Evolutionary conservation across 2,888 invertebrate genomes (phyloP).

Genomic region (Cheilosia vernalis): DNA sequence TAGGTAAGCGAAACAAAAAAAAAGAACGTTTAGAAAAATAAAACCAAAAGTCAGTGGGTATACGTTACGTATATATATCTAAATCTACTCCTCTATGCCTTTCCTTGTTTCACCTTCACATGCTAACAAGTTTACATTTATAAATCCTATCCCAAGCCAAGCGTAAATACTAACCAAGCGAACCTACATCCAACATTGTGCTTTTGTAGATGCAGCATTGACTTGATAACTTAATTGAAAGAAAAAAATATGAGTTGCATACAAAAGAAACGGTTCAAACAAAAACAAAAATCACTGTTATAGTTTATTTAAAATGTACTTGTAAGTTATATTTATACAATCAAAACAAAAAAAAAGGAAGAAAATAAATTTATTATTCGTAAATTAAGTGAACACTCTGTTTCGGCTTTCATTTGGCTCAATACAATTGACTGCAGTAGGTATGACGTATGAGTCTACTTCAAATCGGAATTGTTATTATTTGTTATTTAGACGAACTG

Average conservation of each 20-base stretch:
- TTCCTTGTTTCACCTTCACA: conserved; percentile 7
- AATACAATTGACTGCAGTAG: neutral
- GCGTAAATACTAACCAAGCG: conserved; percentile 15
- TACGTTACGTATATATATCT: conserved; percentile 5
- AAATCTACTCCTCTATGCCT: neutral
- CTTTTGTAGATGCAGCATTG: conserved; percentile 29
- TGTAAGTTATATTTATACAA: conserved; percentile 22
- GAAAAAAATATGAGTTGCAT: neutral
- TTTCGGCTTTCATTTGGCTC: conserved; percentile 11
- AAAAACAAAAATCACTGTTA: conserved; percentile 10
- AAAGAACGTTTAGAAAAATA: conserved; percentile 19
- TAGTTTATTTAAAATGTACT: conserved; percentile 36
- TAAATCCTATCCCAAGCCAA: conserved; percentile 9
- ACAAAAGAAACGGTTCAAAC: conserved; percentile 6
- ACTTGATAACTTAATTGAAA: conserved; percentile 40
- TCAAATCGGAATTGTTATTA: conserved; percentile 33
- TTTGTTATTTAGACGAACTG: conserved; percentile 8
- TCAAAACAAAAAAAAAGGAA: neutral
- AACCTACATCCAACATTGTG: conserved; percentile 21
- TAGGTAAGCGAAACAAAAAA: conserved; percentile 32
- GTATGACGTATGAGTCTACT: neutral
- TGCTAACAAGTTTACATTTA: conserved; percentile 13
- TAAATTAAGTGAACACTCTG: conserved; percentile 18
- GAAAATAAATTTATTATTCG: conserved; percentile 35
- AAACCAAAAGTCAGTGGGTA: conserved; percentile 46